Evolutionary conservation across 2,888 invertebrate species (phyloP), one percentile per base, ranked within the genome.

Genomic region (Crematogaster levior): DNA sequence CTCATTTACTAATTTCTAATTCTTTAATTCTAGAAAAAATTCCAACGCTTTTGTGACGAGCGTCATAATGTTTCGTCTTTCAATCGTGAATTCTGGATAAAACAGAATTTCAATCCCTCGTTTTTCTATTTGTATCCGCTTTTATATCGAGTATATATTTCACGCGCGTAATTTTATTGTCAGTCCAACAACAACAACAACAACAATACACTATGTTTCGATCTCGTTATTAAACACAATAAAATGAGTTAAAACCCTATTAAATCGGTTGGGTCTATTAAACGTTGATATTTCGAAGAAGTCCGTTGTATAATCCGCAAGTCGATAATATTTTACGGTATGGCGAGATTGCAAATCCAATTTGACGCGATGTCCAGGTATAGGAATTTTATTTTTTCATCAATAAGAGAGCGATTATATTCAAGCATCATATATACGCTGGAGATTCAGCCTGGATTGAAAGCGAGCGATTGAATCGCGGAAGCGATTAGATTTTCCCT

Each of bases 401-500:
- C 77, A 43, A 70, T 79, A 43, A 79, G 77, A 66, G 48, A 40
- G 12, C 30, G 30, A 30, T 77, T 68, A 43, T 77, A 68, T 68
- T 21, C 30, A 30, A 68, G 77, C 43, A 43, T 60, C 61, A 74
- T 70, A 77, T 77, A 37, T 30, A 43, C 77, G 34, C 34, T 34
- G 34, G 56, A 46, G 56, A 77, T 77, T 43, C 56, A 18, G 68
- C 21, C 43, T 21, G 68, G 30, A 77, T 77, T 77, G 70, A 77
- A 77, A 77, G 77, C 77, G 56, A 37, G 3, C 43, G 77, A 77
- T 77, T 77, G 56, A 77, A 77, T 77, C 56, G 56, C 72, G 53
- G 21, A 56, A 68, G 43, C 77, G 72, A 77, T 77, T 77, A 77
- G 70, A 77, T 77, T 77, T 77, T 70, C 77, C 56, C 70, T 77